Evolutionary conservation across 2,113 vertebrate genomes (phyloP).

Genomic region (Chunga burmeisteri): DNA sequence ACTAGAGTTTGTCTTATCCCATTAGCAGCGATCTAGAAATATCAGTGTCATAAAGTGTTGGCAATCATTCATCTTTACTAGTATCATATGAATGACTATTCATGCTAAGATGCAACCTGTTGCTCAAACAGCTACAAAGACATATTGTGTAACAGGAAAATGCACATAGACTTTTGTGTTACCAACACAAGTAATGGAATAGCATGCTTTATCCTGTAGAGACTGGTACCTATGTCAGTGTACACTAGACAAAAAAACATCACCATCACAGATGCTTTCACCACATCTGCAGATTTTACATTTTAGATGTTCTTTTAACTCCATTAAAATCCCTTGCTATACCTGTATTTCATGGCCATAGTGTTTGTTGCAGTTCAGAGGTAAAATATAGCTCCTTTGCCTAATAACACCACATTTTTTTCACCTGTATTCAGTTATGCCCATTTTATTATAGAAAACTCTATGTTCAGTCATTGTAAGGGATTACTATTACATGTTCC

Average conservation of each 20-base stretch:
- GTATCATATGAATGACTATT: background rate
- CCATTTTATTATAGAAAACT: constrained; percentile 38
- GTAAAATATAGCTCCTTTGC: background rate
- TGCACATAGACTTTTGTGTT: background rate
- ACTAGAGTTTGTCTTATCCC: background rate
- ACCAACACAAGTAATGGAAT: background rate
- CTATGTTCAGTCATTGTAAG: constrained; percentile 10
- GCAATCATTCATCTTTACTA: background rate
- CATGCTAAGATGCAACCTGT: background rate
- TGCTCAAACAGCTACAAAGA: background rate
- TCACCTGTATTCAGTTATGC: constrained; percentile 1
- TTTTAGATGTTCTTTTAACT: background rate
- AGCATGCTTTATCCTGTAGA: background rate
- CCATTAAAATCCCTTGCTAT: background rate
- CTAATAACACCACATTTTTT: background rate
- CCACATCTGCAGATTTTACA: background rate
- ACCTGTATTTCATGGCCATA: background rate
- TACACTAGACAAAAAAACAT: background rate
- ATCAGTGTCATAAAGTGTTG: background rate
- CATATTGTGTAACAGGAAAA: background rate
- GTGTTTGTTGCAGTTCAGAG: background rate
- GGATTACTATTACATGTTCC: constrained; percentile 56
- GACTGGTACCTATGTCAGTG: background rate
- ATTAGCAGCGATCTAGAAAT: background rate
- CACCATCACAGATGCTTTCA: background rate